These are phyloP conservation scores for Turnix velox DNA, from an alignment of 2,113 vertebrate genomes.

Conservation along the genomic window DNA sequence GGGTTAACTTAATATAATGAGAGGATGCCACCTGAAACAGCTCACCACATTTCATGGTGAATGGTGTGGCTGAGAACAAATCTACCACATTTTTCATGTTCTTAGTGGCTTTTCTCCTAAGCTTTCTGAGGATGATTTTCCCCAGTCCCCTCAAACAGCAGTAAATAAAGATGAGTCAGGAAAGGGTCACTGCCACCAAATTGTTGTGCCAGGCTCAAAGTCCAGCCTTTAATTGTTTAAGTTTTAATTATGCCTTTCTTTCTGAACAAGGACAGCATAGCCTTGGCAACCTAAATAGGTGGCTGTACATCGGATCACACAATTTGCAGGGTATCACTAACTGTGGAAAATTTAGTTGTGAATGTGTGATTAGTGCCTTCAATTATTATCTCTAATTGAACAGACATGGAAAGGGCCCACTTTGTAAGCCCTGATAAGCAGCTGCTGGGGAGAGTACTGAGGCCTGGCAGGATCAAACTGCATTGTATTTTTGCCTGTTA, in stretches of 20 bases:
- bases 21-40: neutral
- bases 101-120: neutral
- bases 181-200: conserved; percentile 21
- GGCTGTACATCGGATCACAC: conserved; percentile 23
- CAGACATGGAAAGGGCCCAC: conserved; percentile 51
- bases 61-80: neutral
- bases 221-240: conserved; percentile 38
- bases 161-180: conserved; percentile 29
- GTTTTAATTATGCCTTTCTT: conserved; percentile 58
- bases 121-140: neutral
- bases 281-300: conserved; percentile 54
- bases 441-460: conserved; percentile 53
- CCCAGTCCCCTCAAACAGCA: neutral
- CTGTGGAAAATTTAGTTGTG: conserved; percentile 57
- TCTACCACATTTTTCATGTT: neutral
- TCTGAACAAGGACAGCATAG: conserved; percentile 31
- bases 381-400: conserved; percentile 70
- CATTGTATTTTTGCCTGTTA: conserved; percentile 56
- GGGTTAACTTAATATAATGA: neutral
- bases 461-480: neutral
- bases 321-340: conserved; percentile 48
- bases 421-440: conserved; percentile 60
- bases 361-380: conserved; percentile 68
- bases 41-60: neutral
- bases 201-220: conserved; percentile 48